Evolutionary conservation across 2,797 vertebrate species (phyloP), one percentile per base, ranked within the genome.

Genomic region (Cossypha heuglini): DNA sequence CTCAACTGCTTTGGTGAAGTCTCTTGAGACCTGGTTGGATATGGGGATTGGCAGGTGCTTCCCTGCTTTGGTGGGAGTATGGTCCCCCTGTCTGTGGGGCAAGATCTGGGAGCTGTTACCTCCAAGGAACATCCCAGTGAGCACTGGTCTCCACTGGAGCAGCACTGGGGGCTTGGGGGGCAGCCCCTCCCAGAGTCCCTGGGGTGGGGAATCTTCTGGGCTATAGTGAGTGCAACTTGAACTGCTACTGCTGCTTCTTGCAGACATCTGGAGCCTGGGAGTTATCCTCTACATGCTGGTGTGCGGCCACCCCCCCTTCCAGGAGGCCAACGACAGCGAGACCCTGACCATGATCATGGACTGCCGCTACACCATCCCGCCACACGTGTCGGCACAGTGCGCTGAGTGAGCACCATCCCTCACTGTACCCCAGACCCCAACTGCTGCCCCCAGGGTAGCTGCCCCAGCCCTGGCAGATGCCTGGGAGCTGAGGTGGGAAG

Each of bases 321-420:
- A 99, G 96, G 99, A 99, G 95, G 98, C 98, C 64, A 99, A 99
- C 0, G 99, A 99, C 98, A 99, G 99, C 0, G 99, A 99, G 97
- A 99, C 98, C 28, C 98, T 99, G 90, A 99, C 99, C 96, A 99
- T 99, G 99, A 99, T 99, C 97, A 98, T 99, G 98, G 99, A 99
- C 97, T 99, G 99, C 91, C 99, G 98, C 98, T 99, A 99, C 98
- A 98, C 97, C 1, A 85, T 99, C 58, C 98, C 98, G 3, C 75
- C 95, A 0, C 98, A 98, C 3, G 96, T 99, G 89, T 99, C 99
- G 46, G 92, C 96, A 4, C 97, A 97, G 94, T 99, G 99, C 92
- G 98, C 98, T 95, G 98, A 99, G 99, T 99, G 96, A 97, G 99
- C 97, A 49, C 38, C 45, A 19, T 20, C 20, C 20, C n/a, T 28